These are phyloP conservation scores for Zenarchopterus dispar DNA, from an alignment of 2,797 vertebrate species.

Conservation along the genomic window DNA sequence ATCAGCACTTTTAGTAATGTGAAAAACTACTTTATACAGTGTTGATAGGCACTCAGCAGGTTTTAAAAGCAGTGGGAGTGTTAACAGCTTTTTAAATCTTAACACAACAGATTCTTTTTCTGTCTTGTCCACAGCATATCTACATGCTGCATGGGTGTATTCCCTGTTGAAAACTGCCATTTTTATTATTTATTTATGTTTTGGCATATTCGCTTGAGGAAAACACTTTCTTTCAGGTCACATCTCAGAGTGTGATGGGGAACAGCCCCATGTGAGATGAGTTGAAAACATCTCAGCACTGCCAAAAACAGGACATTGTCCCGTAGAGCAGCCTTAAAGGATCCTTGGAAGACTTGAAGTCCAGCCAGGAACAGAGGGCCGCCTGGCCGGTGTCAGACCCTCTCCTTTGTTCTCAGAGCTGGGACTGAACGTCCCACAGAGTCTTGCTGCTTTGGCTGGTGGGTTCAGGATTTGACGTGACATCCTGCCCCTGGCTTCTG, in stretches of 20 bases:
- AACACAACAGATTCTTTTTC: no score
- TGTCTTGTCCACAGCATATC: no score
- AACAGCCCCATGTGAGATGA: conserved; percentile 40
- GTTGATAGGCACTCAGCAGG: no score
- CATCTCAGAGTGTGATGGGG: conserved; percentile 33
- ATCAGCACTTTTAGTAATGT: no score
- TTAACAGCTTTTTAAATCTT: no score
- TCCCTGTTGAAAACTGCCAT: no score
- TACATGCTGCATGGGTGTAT: no score
- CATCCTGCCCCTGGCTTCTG: conserved; percentile 79
- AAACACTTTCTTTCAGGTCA: not conserved
- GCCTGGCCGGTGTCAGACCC: conserved; percentile 71
- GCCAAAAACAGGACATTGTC: conserved; percentile 53
- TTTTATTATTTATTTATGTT: no score
- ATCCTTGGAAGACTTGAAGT: conserved; percentile 71
- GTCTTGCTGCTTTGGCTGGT: conserved; percentile 73
- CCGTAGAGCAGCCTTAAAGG: conserved; percentile 58
- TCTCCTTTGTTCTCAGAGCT: conserved; percentile 70
- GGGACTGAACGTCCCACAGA: conserved; percentile 70
- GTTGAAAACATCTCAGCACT: conserved; percentile 42
- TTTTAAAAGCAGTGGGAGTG: no score
- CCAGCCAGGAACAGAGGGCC: conserved; percentile 65
- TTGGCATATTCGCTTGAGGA: no score
- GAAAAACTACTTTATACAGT: no score
- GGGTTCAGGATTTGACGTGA: conserved; percentile 76